A percentile compares a stretch with the other conserved stretches of the same genome.
These are phyloP conservation scores for Dasyornis broadbenti DNA, from an alignment of 2,113 vertebrate genomes.

Conservation along the genomic window DNA sequence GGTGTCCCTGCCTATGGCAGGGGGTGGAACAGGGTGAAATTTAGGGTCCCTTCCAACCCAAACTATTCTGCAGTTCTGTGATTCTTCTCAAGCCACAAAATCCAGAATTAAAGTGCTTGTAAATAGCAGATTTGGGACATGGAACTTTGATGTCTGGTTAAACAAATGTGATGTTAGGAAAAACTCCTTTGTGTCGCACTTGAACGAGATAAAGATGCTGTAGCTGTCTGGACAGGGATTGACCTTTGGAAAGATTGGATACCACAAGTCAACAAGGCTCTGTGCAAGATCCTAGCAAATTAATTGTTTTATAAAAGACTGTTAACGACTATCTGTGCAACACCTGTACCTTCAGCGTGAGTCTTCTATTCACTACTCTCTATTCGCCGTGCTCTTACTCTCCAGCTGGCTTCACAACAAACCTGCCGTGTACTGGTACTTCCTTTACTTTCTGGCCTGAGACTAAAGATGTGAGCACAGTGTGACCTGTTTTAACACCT, in stretches of 20 bases:
- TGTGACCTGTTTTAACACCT: background rate
- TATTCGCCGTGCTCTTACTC: background rate
- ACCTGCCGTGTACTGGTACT: accelerated
- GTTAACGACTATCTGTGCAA: background rate
- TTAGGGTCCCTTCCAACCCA: background rate
- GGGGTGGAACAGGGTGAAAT: accelerated
- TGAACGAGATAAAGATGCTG: background rate
- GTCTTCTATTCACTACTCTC: background rate
- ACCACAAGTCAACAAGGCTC: accelerated
- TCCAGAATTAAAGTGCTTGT: background rate
- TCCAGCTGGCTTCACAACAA: background rate
- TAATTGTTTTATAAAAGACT: accelerated
- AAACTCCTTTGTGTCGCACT: accelerated
- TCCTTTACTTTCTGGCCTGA: background rate
- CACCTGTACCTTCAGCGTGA: background rate
- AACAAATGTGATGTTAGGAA: background rate
- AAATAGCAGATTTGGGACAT: accelerated
- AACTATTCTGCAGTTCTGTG: background rate
- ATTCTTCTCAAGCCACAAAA: background rate
- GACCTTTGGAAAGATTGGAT: accelerated
- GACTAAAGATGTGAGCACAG: background rate
- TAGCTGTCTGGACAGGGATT: background rate
- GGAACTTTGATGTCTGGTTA: no score
- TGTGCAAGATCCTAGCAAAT: background rate
- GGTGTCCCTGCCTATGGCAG: accelerated